Evolutionary conservation across 2,888 invertebrate species (phyloP), one percentile per base, ranked within the genome.

Genomic region (Baronia brevicornis): DNA sequence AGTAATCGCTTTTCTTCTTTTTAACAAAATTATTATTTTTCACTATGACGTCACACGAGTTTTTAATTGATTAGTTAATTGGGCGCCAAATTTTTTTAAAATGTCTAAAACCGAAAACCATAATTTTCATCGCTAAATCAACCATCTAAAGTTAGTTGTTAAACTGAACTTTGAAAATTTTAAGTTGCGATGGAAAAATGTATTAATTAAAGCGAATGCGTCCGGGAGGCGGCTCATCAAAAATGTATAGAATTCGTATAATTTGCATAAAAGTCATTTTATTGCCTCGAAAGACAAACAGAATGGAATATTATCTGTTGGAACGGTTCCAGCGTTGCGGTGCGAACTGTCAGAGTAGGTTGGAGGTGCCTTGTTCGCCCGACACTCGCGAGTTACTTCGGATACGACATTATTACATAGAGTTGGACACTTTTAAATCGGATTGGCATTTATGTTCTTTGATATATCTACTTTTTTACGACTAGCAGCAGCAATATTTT

Each of bases 181-280:
- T 24, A 47, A 44, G 35, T 41, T 48, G 67, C 72, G 68, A 77
- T 72, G 71, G 75, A 67, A 77, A 73, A 80, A 77, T 71, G 57
- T 75, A 78, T 75, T 79, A 82, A 82, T 82, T 80, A 82, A 80
- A 69, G 61, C 59, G 63, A 62, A 78, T 70, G 66, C 74, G 73
- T 70, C 64, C 41, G 43, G 45, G 56, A 60, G 49, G 55, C 44
- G 58, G 63, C 82, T 84, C 82, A 84, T 84, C 80, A 82, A 80
- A 84, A 82, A 84, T 84, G 82, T 84, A 84, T 84, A 78, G 82
- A 84, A 84, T 82, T 80, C 82, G 73, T 75, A 80, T 77, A 72
- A 84, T 84, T 84, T 80, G 78, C 82, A 84, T 84, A 84, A 82
- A 84, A 82, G 78, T 80, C 82, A 82, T 84, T 84, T 82, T 84